A percentile compares a stretch with the other conserved stretches of the same genome.
Conservation (phyloP, 2,888 invertebrate species). For the Lithophane leautieri region DNA sequence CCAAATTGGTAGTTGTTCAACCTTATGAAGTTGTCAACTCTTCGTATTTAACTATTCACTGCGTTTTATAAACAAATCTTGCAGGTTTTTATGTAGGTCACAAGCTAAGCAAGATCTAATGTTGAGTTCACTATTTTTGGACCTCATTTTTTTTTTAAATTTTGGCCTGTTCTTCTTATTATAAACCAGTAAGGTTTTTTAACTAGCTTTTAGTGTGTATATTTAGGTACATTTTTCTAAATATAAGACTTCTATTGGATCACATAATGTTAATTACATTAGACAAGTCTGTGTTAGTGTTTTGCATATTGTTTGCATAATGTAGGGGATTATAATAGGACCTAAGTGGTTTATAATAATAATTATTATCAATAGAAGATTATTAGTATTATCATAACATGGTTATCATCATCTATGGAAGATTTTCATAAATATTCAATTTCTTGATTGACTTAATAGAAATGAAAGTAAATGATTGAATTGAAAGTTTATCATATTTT, state of each 20-base stretch:
- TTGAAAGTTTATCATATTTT: conserved; percentile 27
- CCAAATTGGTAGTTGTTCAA: conserved; percentile 10
- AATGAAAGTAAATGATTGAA: conserved; percentile 23
- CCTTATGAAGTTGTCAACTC: conserved; percentile 5
- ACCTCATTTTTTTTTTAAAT: conserved; percentile 8
- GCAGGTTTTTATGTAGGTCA: conserved; percentile 56
- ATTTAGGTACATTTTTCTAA: conserved; percentile 13
- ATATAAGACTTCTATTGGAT: conserved; percentile 7
- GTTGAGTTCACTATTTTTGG: conserved; percentile 17
- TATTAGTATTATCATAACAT: conserved; percentile 31
- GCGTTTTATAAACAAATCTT: conserved; percentile 45
- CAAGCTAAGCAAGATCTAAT: conserved; percentile 16
- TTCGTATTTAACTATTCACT: conserved; percentile 20
- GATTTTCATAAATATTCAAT: conserved; percentile 7
- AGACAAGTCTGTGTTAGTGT: conserved; percentile 28
- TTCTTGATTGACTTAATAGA: conserved; percentile 8
- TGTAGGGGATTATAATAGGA: neutral
- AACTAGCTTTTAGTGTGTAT: conserved; percentile 1
- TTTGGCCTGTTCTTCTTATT: neutral
- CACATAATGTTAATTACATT: conserved; percentile 50
- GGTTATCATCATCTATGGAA: conserved; percentile 14
- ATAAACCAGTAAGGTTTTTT: neutral
- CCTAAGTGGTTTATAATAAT: conserved; percentile 6
- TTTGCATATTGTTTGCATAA: conserved; percentile 36
- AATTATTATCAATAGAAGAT: conserved; percentile 7